These are phyloP conservation scores for Cercopithecus mona DNA, from an alignment of 2,113 vertebrate species.

Conservation along the genomic window DNA sequence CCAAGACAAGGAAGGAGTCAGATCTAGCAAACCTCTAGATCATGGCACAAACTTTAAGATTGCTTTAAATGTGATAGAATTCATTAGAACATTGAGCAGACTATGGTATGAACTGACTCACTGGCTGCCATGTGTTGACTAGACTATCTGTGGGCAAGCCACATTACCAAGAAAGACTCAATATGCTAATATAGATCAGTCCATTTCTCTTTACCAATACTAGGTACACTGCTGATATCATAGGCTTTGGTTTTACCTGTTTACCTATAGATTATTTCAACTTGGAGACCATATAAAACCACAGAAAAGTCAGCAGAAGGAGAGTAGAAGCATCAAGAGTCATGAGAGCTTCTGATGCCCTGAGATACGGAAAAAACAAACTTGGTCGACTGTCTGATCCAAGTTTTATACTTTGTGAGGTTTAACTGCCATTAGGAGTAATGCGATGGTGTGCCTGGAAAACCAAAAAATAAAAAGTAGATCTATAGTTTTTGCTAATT, in stretches of 20 bases:
- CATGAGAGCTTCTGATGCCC: background rate
- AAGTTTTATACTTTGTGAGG: background rate
- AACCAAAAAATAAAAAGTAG: background rate
- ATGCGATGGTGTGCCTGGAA: background rate
- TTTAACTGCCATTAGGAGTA: background rate
- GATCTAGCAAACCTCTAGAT: background rate
- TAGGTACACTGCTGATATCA: background rate
- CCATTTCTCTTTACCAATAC: background rate
- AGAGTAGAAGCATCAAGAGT: background rate
- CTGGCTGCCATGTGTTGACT: background rate
- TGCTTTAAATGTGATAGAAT: background rate
- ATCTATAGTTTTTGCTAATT: background rate
- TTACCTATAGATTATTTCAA: background rate
- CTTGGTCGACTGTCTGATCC: background rate
- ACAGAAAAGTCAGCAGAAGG: background rate
- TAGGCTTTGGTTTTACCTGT: background rate
- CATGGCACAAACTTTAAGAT: background rate
- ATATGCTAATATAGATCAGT: background rate
- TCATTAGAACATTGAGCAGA: background rate
- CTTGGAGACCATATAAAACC: background rate
- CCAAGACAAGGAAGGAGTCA: background rate
- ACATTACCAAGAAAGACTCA: background rate
- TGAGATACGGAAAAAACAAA: background rate
- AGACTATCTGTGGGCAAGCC: background rate
- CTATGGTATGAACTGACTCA: background rate